Base-by-base conservation (phyloP, 2,797 vertebrate species). In the Columba guinea region DNA sequence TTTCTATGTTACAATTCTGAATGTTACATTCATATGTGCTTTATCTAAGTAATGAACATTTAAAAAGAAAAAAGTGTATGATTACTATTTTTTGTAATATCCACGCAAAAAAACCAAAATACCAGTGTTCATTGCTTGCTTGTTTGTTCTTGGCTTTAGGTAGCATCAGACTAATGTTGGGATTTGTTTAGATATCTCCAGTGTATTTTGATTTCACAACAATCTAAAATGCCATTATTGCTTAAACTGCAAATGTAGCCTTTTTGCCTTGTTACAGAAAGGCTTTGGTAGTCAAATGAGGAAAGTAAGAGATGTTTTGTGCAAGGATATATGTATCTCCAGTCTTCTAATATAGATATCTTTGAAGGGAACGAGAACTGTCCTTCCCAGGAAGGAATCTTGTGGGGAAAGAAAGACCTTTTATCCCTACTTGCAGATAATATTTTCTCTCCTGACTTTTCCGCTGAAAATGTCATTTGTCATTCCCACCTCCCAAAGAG, bases 71-170 rank as follows among this genome's bases (percentile, higher is more conserved):
- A 87, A 95, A 94, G 95, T 97, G 98, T 97, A 97, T 92, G 94
- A 97, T 97, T 97, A 96, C 96, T 98, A 97, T 98, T 97, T 98
- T 98, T 98, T 98, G 93, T 97, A 98, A 97, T 90, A 89, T 95
- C 94, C 96, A 96, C n/a, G 60, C 94, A 86, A 84, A 91, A 91
- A 89, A 96, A 76, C 68, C 95, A 96, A 96, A 97, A 94, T 96
- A 90, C 95, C 90, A 93, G 96, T 96, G 95, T 78, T 97, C 91
- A 95, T 97, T 97, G 96, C 92, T 94, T 97, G 96, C 88, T 94
- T 96, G 89, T 95, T 97, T 96, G 81, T 97, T 96, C 95, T 94
- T 96, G 85, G 95, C 96, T 95, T 94, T 97, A 96, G 87, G 75
- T 94, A 93, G 95, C 90, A 51, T 91, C 95, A 81, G 84, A 95